Conservation (phyloP, 2,113 vertebrate species). For the Leucoraja erinaceus region DNA sequence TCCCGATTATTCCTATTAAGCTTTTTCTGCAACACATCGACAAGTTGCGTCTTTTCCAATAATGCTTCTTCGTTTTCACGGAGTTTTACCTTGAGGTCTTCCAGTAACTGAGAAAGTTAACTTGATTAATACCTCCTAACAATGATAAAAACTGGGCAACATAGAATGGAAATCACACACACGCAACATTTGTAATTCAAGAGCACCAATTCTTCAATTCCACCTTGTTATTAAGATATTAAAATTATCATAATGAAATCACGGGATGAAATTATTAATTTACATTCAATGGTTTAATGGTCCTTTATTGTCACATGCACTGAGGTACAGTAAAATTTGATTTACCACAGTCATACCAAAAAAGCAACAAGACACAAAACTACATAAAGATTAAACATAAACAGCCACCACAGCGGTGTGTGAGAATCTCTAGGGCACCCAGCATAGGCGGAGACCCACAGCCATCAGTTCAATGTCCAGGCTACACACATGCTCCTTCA, state of each 20-base stretch:
- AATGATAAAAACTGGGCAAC: neutral
- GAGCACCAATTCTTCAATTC: neutral
- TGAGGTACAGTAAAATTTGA: too few species aligned
- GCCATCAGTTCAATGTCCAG: too few species aligned
- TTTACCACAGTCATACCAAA: too few species aligned
- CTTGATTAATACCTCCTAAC: neutral
- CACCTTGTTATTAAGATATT: neutral
- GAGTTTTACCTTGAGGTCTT: slow-evolving; percentile 80
- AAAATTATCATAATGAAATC: neutral
- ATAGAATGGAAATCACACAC: too few species aligned
- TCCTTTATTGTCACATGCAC: too few species aligned
- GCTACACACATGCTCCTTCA: too few species aligned
- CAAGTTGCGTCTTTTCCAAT: slow-evolving; percentile 75
- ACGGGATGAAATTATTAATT: neutral
- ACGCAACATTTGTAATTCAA: neutral
- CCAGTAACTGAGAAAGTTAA: slow-evolving; percentile 52
- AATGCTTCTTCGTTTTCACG: slow-evolving; percentile 84
- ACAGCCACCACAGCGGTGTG: too few species aligned
- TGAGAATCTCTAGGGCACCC: too few species aligned
- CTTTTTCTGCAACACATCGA: slow-evolving; percentile 77
- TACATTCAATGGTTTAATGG: neutral
- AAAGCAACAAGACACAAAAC: too few species aligned
- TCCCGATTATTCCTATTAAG: slow-evolving; percentile 71
- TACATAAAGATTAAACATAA: too few species aligned
- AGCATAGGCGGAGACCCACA: too few species aligned